Conservation (phyloP, 1,140 invertebrate genomes). For the Ylistrum balloti region DNA sequence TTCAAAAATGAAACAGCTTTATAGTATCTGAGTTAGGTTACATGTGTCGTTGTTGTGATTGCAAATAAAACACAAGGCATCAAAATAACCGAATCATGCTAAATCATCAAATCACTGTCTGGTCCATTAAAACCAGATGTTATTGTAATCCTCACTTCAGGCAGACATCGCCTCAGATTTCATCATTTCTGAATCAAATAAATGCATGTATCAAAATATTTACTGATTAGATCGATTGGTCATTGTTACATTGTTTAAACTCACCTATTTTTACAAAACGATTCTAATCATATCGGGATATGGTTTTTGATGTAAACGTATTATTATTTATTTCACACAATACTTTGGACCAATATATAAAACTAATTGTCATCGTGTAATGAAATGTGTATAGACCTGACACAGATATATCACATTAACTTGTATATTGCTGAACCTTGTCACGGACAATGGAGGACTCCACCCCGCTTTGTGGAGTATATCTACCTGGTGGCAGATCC, state of each 20-base stretch:
- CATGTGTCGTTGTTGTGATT: no score
- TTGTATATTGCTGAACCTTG: not conserved
- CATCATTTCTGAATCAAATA: not conserved
- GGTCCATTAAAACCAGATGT: not conserved
- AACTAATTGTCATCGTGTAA: not conserved
- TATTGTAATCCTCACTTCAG: not conserved
- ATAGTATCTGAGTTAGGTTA: no score
- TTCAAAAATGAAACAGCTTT: no score
- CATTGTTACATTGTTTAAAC: not conserved
- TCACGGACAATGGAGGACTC: not conserved
- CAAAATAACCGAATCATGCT: not conserved
- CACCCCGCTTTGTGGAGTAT: not conserved
- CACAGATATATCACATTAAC: not conserved
- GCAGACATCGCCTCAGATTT: not conserved
- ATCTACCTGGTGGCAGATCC: not conserved
- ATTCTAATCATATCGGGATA: not conserved
- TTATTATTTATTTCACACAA: not conserved
- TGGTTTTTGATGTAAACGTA: not conserved
- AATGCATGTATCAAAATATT: not conserved
- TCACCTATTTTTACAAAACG: not conserved
- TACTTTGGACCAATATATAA: constrained; percentile 27
- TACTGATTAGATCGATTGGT: not conserved
- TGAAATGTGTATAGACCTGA: not conserved
- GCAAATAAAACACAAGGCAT: no score
- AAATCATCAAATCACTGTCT: not conserved